Evolutionary conservation across 2,797 vertebrate genomes (phyloP), one percentile per base, ranked within the genome.

Genomic region (Megalops cyprinoides): DNA sequence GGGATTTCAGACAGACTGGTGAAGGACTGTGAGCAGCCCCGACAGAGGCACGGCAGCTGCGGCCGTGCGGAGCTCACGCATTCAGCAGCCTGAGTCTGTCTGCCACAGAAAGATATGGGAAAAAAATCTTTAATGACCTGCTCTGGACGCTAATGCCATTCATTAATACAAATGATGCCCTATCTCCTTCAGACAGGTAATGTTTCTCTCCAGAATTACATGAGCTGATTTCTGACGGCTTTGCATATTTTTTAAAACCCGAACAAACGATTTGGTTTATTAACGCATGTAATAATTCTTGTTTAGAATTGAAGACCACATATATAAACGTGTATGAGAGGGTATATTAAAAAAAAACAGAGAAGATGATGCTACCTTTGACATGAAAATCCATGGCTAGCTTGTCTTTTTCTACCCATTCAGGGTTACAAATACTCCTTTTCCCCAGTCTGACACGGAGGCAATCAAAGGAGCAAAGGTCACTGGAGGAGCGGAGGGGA

Each of bases 171-270:
- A 60, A 79, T 67, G 44, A 81, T 81, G 81, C 34, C 42, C 51
- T 37, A 81, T 82, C 83, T 88, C 84, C 18, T 48, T n/a, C 37
- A 46, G n/a, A 46, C 79, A 80, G 37, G 37, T 39, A 8, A 82
- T 87, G 87, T 82, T 86, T 79, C 34, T 44, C 85, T 84, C 87
- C 85, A 89, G 86, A 87, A 86, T 81, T 84, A 77, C 80, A 88
- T 82, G 82, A 87, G 83, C 60, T 77, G 82, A 58, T 78, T 81
- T 81, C 74, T 85, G 84, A 88, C 81, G 77, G 79, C 62, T 65
- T 55, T 46, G 76, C 82, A 73, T 83, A 76, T 20, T 75, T 9
- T 53, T 49, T 55, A 55, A n/a, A n/a, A n/a, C n/a, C n/a, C n/a
- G n/a, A 2, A 55, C 53, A 55, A 55, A 23, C 53, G 23, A 2